Conservation (phyloP, 2,797 vertebrate species). For the Halcyon chelicuti region DNA sequence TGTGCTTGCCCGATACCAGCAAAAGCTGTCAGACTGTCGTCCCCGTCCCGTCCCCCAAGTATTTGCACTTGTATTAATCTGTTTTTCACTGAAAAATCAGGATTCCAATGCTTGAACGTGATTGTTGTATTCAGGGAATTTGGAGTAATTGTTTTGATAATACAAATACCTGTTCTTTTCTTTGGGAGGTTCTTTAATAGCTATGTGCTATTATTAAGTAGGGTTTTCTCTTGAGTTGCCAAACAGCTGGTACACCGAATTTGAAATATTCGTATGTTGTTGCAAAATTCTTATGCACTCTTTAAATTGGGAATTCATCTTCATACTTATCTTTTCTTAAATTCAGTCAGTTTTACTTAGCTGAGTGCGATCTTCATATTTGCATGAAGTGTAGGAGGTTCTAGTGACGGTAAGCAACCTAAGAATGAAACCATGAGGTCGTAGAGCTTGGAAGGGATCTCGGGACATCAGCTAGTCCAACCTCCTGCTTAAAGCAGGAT, state of each 20-base stretch:
- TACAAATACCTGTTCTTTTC: not conserved
- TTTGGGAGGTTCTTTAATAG: not conserved
- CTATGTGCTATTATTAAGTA: not conserved
- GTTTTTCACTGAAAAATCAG: not conserved
- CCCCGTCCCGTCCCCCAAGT: accelerated
- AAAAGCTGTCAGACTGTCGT: not conserved
- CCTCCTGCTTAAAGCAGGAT: not conserved
- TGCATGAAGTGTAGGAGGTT: not conserved
- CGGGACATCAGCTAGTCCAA: not conserved
- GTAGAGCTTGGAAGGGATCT: not conserved
- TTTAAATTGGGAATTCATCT: not conserved
- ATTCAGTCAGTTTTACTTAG: not conserved
- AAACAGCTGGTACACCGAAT: not conserved
- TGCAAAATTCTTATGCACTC: not conserved
- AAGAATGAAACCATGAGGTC: not conserved
- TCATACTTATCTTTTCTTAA: not conserved
- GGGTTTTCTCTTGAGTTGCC: not conserved
- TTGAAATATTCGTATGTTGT: not conserved
- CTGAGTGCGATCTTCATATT: not conserved
- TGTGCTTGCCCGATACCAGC: no score
- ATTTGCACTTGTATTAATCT: not conserved
- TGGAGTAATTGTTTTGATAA: not conserved
- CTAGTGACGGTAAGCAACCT: not conserved
- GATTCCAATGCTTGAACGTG: not conserved
- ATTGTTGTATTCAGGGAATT: not conserved